Evolutionary conservation across 2,113 vertebrate genomes (phyloP).

Genomic region (Cyprinodon tularosa): DNA sequence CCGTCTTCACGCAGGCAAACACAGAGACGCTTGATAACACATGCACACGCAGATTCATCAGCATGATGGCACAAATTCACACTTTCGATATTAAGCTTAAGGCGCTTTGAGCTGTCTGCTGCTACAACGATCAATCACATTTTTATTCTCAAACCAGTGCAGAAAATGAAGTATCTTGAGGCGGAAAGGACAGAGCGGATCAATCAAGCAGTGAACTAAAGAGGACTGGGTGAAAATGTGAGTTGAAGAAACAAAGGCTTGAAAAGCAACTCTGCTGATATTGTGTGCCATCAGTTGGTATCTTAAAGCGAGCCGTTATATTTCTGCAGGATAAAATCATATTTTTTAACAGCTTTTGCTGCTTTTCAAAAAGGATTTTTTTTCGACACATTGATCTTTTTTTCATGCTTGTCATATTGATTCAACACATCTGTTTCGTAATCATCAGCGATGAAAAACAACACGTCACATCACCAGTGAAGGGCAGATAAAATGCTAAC

Average conservation of each 20-base stretch:
- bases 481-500: slow-evolving; percentile 32
- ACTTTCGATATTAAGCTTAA: slow-evolving; percentile 20
- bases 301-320: slow-evolving; percentile 18
- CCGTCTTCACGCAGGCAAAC: slow-evolving; percentile 13
- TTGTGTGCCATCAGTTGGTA: slow-evolving; percentile 13
- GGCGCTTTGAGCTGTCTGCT: not conserved
- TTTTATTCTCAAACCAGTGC: slow-evolving; percentile 24
- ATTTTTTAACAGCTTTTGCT: slow-evolving; percentile 25
- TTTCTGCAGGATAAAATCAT: slow-evolving; percentile 33
- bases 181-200: slow-evolving; percentile 19
- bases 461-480: slow-evolving; percentile 28
- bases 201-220: slow-evolving; percentile 31
- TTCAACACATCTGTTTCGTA: slow-evolving; percentile 30
- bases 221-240: not conserved
- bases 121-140: slow-evolving; percentile 21
- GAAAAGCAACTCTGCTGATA: slow-evolving; percentile 15
- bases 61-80: slow-evolving; percentile 3
- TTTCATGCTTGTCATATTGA: slow-evolving; percentile 25
- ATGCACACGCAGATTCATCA: slow-evolving; percentile 13
- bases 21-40: slow-evolving; percentile 13
- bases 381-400: slow-evolving; percentile 4
- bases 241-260: slow-evolving; percentile 4
- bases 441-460: slow-evolving; percentile 27
- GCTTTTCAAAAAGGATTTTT: slow-evolving; percentile 32
- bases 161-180: slow-evolving; percentile 21